phyloP scores from a whole-genome alignment of 2,888 invertebrate species.

The Tanytarsus gracilentus region DNA sequence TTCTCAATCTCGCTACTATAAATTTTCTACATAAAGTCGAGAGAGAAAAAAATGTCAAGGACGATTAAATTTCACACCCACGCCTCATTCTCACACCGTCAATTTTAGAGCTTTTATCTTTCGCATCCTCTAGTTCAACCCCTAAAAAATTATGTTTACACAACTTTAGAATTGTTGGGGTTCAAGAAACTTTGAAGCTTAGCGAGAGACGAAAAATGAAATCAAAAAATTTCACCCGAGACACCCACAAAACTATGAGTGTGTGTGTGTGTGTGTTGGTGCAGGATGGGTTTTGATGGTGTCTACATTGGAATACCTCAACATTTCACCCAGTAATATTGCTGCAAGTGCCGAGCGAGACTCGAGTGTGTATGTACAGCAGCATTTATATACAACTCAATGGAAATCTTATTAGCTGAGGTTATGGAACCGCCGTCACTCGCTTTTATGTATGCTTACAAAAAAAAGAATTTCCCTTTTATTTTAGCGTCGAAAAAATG shows the following conservation, averaged over 20 bases:
- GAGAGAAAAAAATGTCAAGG: conserved; percentile 18
- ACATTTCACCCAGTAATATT: conserved; percentile 13
- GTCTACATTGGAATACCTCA: conserved; percentile 1
- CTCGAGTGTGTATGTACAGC: conserved; percentile 1
- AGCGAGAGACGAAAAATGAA: not conserved
- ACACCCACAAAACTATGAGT: too few relatives aligned
- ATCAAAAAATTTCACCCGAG: too few relatives aligned
- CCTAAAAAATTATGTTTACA: not conserved
- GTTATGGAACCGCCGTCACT: conserved; percentile 23
- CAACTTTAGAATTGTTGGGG: not conserved
- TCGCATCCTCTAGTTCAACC: not conserved
- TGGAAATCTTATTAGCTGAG: conserved; percentile 26
- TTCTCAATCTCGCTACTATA: not conserved
- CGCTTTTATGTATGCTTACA: not conserved
- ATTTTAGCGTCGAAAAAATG: not conserved
- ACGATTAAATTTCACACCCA: conserved; percentile 22
- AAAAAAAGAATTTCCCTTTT: conserved; percentile 18
- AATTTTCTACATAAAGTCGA: not conserved
- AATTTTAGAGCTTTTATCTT: too few relatives aligned
- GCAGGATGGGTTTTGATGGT: too few relatives aligned
- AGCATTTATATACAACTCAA: not conserved
- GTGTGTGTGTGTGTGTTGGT: too few relatives aligned
- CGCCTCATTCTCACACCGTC: conserved; percentile 6
- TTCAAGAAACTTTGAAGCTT: conserved; percentile 17
- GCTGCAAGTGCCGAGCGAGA: not conserved